Evolutionary conservation across 2,113 vertebrate genomes (phyloP), one percentile per base, ranked within the genome.

Genomic region (Cavia aperea): DNA sequence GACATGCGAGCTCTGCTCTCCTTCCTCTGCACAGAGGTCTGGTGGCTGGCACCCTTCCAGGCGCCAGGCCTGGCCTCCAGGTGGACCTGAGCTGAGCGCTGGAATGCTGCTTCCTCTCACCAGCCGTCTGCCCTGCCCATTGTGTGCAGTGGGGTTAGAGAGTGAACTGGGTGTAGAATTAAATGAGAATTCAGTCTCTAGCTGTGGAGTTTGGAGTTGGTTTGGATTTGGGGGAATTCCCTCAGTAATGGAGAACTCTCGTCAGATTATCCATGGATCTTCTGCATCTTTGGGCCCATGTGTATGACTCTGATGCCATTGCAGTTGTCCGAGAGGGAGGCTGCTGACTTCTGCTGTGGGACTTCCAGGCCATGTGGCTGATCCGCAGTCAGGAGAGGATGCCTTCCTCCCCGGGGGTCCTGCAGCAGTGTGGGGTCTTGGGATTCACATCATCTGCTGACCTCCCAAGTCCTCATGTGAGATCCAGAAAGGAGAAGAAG

Each of bases 121-220:
- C 60, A 72, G 1, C 51, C 93, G 60, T 54, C 78, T 21, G 2
- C 23, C 54, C 8, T 85, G 12, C 23, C 18, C 63, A 1, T 26
- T 72, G 23, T 93, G 36, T 78, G 46, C 88, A 21, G 77, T 88
- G 31, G 29, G 70, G 92, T 84, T 81, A 79, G 66, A 88, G 49
- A 60, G 24, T 78, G 75, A 89, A 58, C 49, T 91, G 91, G 56
- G 90, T 46, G 60, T 29, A 58, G 31, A 85, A 88, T 89, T 86
- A 96, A 88, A 51, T 29, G 56, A 85, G 63, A 86, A 39, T 77
- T 26, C 82, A 4, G 70, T 39, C 8, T 81, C 23, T 46, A 79
- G 19, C 79, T 91, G 14, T 73, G 83, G 31, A 19, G 3, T 21
- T 31, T 51, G 77, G 90, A 58, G 29, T 54, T 81, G 73, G 72